phyloP scores from a whole-genome alignment of 2,888 invertebrate genomes.

The Chloroclystis v-ata region DNA sequence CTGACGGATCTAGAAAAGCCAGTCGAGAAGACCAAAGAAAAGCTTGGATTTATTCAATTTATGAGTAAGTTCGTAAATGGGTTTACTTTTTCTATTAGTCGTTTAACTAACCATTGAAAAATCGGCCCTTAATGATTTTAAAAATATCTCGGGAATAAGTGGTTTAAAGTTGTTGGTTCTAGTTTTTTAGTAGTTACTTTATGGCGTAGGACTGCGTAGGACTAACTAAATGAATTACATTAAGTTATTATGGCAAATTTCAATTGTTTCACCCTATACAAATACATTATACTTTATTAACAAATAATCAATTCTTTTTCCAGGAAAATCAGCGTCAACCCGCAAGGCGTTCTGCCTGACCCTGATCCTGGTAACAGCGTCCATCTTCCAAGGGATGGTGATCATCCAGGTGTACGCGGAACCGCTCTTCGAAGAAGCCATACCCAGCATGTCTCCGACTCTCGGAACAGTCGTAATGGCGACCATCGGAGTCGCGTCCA shows the following conservation, averaged over 20 bases:
- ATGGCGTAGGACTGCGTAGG: no score
- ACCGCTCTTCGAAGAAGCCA: constrained; percentile 49
- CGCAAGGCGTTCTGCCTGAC: constrained; percentile 43
- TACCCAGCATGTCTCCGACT: constrained; percentile 49
- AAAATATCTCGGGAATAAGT: no score
- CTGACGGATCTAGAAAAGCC: constrained; percentile 7
- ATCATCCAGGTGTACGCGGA: constrained; percentile 59
- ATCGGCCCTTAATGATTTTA: no score
- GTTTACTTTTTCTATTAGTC: no score
- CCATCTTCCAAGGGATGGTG: constrained; percentile 56
- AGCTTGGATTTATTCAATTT: constrained; percentile 44
- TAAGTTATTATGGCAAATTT: no score
- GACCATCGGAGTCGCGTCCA: constrained; percentile 37
- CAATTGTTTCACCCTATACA: no score
- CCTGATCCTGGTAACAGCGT: constrained; percentile 39
- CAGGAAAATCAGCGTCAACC: constrained; percentile 53
- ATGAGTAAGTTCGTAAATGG: constrained; percentile 53
- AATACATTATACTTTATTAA: no score
- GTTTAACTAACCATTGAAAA: no score
- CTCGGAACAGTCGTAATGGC: constrained; percentile 49
- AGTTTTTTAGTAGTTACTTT: no score
- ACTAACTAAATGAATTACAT: no score
- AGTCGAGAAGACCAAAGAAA: constrained; percentile 28
- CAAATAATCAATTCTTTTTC: no score
- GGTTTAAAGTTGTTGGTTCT: no score